Percentiles rank a stretch among this genome's conserved stretches.
Conservation (phyloP, 2,797 vertebrate species). For the Trachurus trachurus region DNA sequence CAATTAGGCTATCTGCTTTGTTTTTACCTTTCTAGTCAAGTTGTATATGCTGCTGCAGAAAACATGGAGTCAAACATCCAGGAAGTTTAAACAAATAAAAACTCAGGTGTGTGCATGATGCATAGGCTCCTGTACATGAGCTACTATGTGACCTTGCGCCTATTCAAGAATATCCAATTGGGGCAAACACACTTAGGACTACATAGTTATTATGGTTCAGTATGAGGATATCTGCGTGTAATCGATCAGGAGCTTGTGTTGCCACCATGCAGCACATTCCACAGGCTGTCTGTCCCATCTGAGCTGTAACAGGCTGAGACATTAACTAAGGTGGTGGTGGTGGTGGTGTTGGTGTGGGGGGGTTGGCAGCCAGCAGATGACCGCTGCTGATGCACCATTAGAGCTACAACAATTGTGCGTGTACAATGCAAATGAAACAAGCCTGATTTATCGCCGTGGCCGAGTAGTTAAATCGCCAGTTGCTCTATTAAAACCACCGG, state of each 20-base stretch:
- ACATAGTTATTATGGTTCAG: rapidly evolving
- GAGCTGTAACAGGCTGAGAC: conserved; percentile 3
- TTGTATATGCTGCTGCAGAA: background rate
- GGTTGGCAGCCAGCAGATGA: background rate
- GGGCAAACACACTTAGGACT: background rate
- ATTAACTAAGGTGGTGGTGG: no score
- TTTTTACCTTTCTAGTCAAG: background rate
- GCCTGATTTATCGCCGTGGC: conserved; percentile 23
- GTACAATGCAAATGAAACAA: background rate
- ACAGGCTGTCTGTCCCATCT: conserved; percentile 45
- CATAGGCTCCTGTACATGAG: background rate
- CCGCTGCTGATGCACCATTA: conserved; percentile 33
- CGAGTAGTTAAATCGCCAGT: conserved; percentile 26
- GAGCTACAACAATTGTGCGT: background rate
- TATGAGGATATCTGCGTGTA: background rate
- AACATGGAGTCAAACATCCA: background rate
- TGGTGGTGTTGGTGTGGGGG: no score
- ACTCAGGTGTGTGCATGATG: background rate
- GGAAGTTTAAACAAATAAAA: background rate
- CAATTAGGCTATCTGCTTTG: background rate
- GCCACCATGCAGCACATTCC: conserved; percentile 49
- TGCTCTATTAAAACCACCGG: conserved; percentile 44
- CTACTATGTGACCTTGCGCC: rapidly evolving
- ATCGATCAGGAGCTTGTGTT: background rate
- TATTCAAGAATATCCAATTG: background rate